Base-by-base conservation (phyloP, 2,113 vertebrate genomes). In the Oxyruncus cristatus region DNA sequence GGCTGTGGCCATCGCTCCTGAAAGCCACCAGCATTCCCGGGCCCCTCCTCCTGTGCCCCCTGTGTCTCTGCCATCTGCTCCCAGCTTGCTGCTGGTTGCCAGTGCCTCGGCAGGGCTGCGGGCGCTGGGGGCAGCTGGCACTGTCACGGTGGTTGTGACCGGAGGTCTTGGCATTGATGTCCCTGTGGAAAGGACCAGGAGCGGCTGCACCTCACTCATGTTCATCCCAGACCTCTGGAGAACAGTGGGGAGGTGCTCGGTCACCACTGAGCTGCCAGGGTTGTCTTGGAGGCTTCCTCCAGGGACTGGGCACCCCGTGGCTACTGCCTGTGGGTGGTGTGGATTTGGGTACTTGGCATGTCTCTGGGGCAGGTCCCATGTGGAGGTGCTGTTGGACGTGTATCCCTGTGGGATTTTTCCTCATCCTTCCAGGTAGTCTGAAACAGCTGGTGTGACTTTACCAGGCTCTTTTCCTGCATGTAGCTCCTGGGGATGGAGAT, bases 201-300 rank as follows among this genome's bases (percentile, higher is more conserved):
- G 6, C 0, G 2, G 58, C 49, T 62, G 9, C 49, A 39, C 18
- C 61, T 68, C 1, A 0, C 56, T 56, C 5, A 0, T 1, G 1
- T 42, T 66, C 37, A 3, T 55, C 93, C 46, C n/a, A 30, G 16
- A 11, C 10, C 65, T 67, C 50, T 1, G 1, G 26, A 58, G 85
- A 50, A 5, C 2, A 1, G 0, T 12, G 52, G 39, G 47, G 17
- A 59, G 50, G 35, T 68, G 49, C 53, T 42, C 0, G 1, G 44
- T 77, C 44, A 35, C 30, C 42, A 1, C 28, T 6, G 58, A 58
- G 80, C n/a, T 87, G 47, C 58, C 63, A 61, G 56, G 26, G 8
- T 10, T 66, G 32, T 8, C 6, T 11, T n/a, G 15, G 33, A 56
- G 73, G 63, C 19, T 71, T 61, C 41, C 24, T 72, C 46, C 14